phyloP scores from a whole-genome alignment of 30 jellyfish, hydroid and myxozoan genomes.

The Aurelia coerulea region DNA sequence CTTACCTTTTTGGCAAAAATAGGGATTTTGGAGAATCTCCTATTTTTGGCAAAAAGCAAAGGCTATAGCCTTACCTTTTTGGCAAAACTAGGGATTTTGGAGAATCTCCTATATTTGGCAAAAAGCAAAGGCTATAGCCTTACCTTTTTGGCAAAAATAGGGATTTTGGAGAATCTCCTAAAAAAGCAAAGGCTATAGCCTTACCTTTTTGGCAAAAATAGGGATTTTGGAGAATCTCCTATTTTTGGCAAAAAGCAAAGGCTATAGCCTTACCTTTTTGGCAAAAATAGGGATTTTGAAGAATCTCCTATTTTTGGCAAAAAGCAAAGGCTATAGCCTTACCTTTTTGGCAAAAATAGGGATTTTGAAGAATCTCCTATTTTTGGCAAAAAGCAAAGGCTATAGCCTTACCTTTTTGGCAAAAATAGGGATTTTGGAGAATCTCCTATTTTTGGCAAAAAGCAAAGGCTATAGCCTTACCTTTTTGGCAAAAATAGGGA shows the following conservation, averaged over 20 bases:
- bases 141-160: too few species aligned
- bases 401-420: too few species aligned
- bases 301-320: too few species aligned
- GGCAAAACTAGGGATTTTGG: background rate
- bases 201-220: background rate
- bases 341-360: too few species aligned
- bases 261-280: background rate
- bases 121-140: background rate
- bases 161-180: too few species aligned
- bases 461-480: background rate
- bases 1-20: background rate
- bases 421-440: too few species aligned
- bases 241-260: background rate
- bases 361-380: too few species aligned
- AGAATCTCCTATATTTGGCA: background rate
- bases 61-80: background rate
- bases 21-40: too few species aligned
- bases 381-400: too few species aligned
- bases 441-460: background rate
- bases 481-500: background rate
- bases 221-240: background rate
- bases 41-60: background rate
- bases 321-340: too few species aligned
- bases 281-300: background rate
- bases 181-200: conserved; percentile 13